Evolutionary conservation across 2,113 vertebrate genomes (phyloP).

Genomic region (Pterocles burchelli): DNA sequence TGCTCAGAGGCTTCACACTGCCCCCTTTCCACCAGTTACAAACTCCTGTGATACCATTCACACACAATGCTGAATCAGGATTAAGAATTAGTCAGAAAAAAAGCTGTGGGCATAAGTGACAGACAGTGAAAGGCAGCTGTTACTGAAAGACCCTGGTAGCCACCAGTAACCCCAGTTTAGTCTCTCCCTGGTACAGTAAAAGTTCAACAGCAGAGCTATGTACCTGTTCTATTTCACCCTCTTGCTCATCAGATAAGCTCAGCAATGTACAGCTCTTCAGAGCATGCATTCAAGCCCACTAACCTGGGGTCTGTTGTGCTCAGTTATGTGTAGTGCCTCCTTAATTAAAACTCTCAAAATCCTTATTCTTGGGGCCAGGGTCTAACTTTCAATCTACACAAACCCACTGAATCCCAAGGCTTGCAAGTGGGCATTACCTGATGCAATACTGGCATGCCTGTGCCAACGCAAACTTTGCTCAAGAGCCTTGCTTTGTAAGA

Average conservation of each 20-base stretch:
- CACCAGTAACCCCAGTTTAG: not conserved
- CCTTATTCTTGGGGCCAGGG: not conserved
- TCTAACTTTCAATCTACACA: not conserved
- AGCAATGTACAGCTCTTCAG: not conserved
- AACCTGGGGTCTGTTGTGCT: not conserved
- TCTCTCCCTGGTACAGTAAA: not conserved
- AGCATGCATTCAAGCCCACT: not conserved
- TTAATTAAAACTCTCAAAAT: not conserved
- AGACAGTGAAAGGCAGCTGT: not conserved
- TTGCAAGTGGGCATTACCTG: not conserved
- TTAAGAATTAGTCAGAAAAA: not conserved
- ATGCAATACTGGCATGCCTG: not conserved
- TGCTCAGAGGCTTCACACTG: not conserved
- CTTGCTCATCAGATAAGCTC: not conserved
- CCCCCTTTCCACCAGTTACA: not conserved
- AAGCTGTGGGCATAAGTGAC: not conserved
- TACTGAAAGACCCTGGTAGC: not conserved
- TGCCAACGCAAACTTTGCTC: not conserved
- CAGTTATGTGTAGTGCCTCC: not conserved
- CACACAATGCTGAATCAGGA: accelerated
- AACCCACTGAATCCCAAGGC: not conserved
- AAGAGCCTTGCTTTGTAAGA: not conserved
- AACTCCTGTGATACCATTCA: not conserved
- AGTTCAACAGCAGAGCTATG: not conserved
- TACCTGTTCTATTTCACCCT: not conserved